Conservation (phyloP, 2,888 invertebrate genomes). For the Ormyrus thymus region DNA sequence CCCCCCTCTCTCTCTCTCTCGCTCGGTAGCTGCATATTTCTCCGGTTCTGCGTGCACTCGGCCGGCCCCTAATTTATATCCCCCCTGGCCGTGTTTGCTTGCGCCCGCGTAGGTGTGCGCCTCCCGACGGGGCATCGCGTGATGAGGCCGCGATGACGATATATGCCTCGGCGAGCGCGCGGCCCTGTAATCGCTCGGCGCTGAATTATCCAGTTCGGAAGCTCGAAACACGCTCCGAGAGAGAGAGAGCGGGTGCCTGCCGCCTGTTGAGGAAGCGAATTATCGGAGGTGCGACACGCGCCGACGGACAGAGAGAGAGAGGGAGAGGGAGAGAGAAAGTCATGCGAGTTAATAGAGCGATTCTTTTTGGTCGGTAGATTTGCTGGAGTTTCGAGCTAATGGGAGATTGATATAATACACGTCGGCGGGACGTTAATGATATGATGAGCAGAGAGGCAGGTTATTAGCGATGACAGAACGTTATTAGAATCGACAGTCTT, state of each 20-base stretch:
- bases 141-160: constrained; percentile 3
- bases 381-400: not conserved
- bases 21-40: not conserved
- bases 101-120: not conserved
- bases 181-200: constrained; percentile 54
- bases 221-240: constrained; percentile 54
- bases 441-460: not conserved
- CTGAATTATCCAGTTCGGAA: constrained; percentile 67
- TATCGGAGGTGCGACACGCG: too few species aligned
- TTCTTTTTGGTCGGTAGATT: constrained; percentile 20
- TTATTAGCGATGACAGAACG: constrained; percentile 10
- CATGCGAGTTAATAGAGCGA: constrained; percentile 15
- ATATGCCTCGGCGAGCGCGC: not conserved
- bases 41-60: too few species aligned
- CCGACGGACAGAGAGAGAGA: too few species aligned
- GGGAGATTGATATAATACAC: not conserved
- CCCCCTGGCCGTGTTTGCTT: not conserved
- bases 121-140: constrained; percentile 13
- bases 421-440: not conserved
- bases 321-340: too few species aligned
- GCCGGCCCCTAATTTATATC: not conserved
- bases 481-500: constrained; percentile 14
- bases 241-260: too few species aligned
- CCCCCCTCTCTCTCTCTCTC: constrained; percentile 12
- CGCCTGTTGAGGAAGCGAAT: too few species aligned